Base-by-base conservation (phyloP, 2,888 invertebrate genomes). In the Syrphus vitripennis region DNA sequence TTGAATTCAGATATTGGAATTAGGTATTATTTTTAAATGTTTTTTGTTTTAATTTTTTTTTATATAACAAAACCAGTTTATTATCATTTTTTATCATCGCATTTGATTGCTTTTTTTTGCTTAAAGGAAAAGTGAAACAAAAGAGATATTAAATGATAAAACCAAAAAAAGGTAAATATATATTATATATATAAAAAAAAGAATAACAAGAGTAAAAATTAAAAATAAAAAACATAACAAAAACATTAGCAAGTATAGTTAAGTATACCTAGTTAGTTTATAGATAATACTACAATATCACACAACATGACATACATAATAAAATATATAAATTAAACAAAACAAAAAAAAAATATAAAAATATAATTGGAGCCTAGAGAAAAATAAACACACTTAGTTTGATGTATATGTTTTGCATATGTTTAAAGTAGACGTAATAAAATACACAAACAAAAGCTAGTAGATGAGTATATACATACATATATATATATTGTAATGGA, bases 371-470 rank as follows among this genome's bases (percentile, higher is more conserved):
- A 65, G 65, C 65, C 65, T 65, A 65, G 76, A 71, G 70, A 67
- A 79, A 55, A 72, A 57, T 63, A 70, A 70, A 82, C 74, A 86
- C 82, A 86, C 72, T 86, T 86, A 86, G 69, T 86, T 82, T 86
- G 82, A 86, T 82, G 82, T 86, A 70, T 55, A 77, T 86, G 81
- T 86, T 82, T 86, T 86, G 82, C 86, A 63, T 82, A 70, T 74
- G 74, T 74, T 72, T 67, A 84, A 87, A 70, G 77, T 87, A 87
- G 77, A 65, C 42, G 80, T 78, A 84, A 84, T 76, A 74, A 34
- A 59, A 57, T 82, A 71, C 34, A 75, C 71, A 84, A 69, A 80
- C 55, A 86, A 82, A 84, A 59, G 34, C 71, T 69, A 81, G 82
- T 75, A 77, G 77, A 80, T 86, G 79, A 79, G 70, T 71, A 83